phyloP scores from a whole-genome alignment of 2,888 invertebrate species.

The Zygaena filipendulae region DNA sequence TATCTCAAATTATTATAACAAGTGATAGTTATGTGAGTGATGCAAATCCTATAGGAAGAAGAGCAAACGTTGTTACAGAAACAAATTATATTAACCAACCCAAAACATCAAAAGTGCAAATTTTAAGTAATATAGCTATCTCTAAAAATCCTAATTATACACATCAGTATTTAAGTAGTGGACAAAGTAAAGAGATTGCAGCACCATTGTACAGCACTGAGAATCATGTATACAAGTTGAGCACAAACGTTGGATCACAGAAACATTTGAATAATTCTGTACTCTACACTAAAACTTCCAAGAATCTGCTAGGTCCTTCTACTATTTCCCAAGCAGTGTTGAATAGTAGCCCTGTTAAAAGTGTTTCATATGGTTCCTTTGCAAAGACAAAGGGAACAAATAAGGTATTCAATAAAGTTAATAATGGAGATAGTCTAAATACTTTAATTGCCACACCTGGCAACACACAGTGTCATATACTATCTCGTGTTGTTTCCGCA shows the following conservation, averaged over 20 bases:
- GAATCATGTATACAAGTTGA: conserved; percentile 55
- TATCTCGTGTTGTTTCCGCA: conserved; percentile 58
- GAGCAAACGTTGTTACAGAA: conserved; percentile 50
- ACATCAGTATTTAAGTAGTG: conserved; percentile 45
- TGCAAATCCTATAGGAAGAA: conserved; percentile 33
- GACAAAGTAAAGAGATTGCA: conserved; percentile 45
- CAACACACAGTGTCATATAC: conserved; percentile 55
- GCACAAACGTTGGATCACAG: conserved; percentile 42
- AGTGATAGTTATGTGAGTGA: conserved; percentile 57
- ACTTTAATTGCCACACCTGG: conserved; percentile 50
- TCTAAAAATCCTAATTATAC: conserved; percentile 51
- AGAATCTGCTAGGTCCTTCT: conserved; percentile 48
- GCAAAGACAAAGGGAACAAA: conserved; percentile 51
- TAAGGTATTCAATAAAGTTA: conserved; percentile 50
- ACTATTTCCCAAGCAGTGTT: conserved; percentile 41
- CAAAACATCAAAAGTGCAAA: conserved; percentile 59
- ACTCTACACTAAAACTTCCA: conserved; percentile 46
- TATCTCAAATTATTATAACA: conserved; percentile 60
- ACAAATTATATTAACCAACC: conserved; percentile 46
- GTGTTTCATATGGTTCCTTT: conserved; percentile 49
- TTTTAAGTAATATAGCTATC: conserved; percentile 59
- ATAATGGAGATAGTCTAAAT: conserved; percentile 61
- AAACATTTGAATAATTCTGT: conserved; percentile 52
- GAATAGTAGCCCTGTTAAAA: conserved; percentile 51
- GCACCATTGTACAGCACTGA: conserved; percentile 48